Conservation (phyloP, 2,113 vertebrate genomes). For the Hemiprocne comata region DNA sequence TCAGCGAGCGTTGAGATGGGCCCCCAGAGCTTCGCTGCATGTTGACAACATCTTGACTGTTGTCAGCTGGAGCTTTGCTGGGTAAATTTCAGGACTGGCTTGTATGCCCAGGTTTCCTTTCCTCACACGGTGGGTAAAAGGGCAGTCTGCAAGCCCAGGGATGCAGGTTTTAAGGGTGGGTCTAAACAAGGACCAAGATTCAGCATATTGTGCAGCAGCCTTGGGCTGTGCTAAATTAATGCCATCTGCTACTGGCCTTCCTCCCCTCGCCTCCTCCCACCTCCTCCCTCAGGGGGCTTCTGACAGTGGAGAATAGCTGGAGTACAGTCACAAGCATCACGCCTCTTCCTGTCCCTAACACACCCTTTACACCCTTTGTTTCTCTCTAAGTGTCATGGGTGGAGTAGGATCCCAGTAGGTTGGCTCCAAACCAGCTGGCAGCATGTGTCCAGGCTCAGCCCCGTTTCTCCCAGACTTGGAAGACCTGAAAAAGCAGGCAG, state of each 20-base stretch:
- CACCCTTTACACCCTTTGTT: slow-evolving; percentile 73
- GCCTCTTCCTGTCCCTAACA: slow-evolving; percentile 68
- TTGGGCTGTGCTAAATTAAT: slow-evolving; percentile 54
- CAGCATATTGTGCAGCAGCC: neutral
- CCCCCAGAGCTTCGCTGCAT: neutral
- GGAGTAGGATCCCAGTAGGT: slow-evolving; percentile 47
- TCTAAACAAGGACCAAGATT: neutral
- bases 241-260: slow-evolving; percentile 65
- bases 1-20: neutral
- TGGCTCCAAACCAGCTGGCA: slow-evolving; percentile 64
- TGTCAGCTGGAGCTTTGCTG: neutral
- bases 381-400: slow-evolving; percentile 67
- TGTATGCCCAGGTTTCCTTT: neutral
- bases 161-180: neutral
- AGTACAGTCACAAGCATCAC: slow-evolving; percentile 68
- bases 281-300: slow-evolving; percentile 62
- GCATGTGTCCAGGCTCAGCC: slow-evolving; percentile 21
- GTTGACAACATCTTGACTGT: neutral
- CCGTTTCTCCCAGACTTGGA: neutral
- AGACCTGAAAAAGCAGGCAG: neutral
- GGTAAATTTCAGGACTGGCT: neutral
- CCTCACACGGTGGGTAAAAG: neutral
- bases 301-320: slow-evolving; percentile 68
- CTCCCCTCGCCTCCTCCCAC: slow-evolving; percentile 56
- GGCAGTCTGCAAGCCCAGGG: neutral